Evolutionary conservation across 2,113 vertebrate genomes (phyloP).

Genomic region (Cyphotilapia sp.): DNA sequence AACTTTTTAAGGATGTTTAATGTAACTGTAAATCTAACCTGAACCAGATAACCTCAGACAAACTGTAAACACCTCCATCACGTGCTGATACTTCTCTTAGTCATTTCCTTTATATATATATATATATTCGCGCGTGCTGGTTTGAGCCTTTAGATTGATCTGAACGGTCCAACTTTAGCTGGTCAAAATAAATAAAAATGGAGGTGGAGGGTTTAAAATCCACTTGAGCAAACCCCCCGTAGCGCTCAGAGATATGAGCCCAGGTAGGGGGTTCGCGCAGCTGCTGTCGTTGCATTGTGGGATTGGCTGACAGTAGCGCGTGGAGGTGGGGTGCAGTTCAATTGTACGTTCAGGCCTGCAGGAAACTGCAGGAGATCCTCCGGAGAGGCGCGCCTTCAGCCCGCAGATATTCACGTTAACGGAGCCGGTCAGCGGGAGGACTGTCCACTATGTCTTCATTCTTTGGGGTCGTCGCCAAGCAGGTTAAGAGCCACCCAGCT

Average conservation of each 20-base stretch:
- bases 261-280: not conserved
- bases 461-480: slow-evolving; percentile 45
- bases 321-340: not conserved
- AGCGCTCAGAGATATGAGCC: not conserved
- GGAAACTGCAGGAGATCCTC: not conserved
- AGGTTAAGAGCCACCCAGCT: slow-evolving; percentile 67
- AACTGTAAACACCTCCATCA: not conserved
- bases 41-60: not conserved
- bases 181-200: not conserved
- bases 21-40: not conserved
- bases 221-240: not conserved
- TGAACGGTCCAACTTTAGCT: not conserved
- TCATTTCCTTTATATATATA: not conserved
- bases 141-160: not conserved
- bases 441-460: slow-evolving; percentile 20
- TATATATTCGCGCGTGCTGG: not conserved
- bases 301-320: slow-evolving; percentile 24
- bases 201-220: not conserved
- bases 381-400: not conserved
- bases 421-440: not conserved
- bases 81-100: not conserved
- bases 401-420: not conserved
- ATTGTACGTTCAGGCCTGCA: not conserved
- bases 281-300: slow-evolving; percentile 6
- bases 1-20: not conserved